Evolutionary conservation across 1,140 invertebrate species (phyloP).

Genomic region (Kradibia gibbosae): DNA sequence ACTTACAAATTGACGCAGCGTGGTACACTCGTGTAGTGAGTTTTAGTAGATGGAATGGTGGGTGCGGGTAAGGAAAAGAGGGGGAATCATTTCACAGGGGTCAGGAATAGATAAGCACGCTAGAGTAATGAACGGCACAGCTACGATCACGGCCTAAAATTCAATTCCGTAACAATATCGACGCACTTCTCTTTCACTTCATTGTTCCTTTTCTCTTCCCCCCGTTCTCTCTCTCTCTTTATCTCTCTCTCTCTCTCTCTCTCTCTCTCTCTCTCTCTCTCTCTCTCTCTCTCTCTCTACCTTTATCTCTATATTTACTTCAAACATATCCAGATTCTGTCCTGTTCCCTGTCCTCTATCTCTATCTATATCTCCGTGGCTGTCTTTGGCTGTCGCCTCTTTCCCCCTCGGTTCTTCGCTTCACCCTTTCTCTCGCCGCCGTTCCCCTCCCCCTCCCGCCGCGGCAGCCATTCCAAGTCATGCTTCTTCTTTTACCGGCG

Average conservation of each 20-base stretch:
- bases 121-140: conserved; percentile 38
- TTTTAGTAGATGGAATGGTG: background rate
- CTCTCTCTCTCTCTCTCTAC: background rate
- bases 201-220: background rate
- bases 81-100: background rate
- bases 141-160: conserved; percentile 40
- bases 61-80: background rate
- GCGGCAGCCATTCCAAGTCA: background rate
- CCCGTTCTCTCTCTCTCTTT: background rate
- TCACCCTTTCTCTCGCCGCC: background rate
- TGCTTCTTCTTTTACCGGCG: background rate
- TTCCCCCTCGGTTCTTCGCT: conserved; percentile 15
- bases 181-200: conserved; percentile 1
- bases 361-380: too few relatives aligned
- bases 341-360: background rate
- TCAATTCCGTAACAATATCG: conserved; percentile 44
- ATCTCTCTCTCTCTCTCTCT: background rate
- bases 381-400: conserved; percentile 12
- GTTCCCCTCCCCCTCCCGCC: background rate
- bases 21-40: background rate
- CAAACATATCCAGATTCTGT: background rate
- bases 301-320: background rate
- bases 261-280: background rate
- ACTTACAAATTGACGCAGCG: background rate
- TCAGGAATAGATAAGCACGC: background rate